Conservation (phyloP, 2,113 vertebrate genomes). For the Bambusicola thoracicus region DNA sequence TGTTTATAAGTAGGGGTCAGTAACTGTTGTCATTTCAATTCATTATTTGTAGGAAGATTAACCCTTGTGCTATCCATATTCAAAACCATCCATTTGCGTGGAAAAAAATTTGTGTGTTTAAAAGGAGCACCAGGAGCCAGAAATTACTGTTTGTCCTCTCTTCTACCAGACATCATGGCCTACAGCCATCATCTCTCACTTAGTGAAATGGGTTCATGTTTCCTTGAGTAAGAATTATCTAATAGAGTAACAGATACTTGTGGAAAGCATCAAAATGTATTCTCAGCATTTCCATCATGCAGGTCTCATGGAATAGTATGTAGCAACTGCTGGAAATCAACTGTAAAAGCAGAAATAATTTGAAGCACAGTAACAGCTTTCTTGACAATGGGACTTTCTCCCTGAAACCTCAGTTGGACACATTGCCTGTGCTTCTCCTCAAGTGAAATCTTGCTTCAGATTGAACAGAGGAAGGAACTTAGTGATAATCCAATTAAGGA, state of each 20-base stretch:
- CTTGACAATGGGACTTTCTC: neutral
- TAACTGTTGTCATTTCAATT: neutral
- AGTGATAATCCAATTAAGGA: slow-evolving; percentile 15
- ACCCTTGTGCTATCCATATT: neutral
- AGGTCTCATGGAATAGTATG: neutral
- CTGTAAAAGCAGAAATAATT: neutral
- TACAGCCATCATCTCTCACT: neutral
- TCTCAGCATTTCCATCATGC: neutral
- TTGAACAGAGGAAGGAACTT: neutral
- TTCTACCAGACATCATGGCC: neutral
- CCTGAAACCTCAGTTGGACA: neutral
- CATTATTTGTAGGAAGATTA: neutral
- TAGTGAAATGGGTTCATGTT: neutral
- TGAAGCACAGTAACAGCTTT: neutral
- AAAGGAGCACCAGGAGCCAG: neutral
- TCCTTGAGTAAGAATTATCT: neutral
- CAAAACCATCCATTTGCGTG: neutral
- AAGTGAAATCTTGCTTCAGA: neutral
- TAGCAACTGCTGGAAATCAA: neutral
- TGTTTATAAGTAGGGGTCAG: neutral
- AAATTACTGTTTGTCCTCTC: neutral
- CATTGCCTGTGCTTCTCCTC: neutral
- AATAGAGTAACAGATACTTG: neutral
- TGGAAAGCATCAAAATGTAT: neutral
- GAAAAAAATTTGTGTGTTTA: neutral